Conservation (phyloP, 2,113 vertebrate genomes). For the Chiloscyllium plagiosum region DNA sequence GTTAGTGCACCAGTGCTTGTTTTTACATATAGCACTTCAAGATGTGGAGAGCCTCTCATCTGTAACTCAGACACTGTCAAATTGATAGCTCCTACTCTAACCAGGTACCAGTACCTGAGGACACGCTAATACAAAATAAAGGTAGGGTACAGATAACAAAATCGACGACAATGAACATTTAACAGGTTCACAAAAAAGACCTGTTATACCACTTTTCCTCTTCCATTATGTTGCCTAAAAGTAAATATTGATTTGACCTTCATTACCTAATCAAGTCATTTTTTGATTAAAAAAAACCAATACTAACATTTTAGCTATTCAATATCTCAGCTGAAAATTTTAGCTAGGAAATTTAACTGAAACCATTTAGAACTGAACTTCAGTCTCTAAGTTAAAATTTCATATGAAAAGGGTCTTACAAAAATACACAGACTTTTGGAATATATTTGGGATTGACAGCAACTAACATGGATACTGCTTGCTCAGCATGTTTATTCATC, state of each 20-base stretch:
- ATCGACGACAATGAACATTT: background rate
- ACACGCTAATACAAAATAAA: background rate
- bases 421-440: constrained; percentile 17
- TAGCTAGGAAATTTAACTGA: constrained; percentile 1
- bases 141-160: background rate
- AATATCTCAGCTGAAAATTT: background rate
- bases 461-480: constrained; percentile 59
- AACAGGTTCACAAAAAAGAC: background rate
- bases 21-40: background rate
- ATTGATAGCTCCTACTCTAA: background rate
- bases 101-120: background rate
- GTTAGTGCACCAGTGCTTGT: background rate
- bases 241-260: constrained; percentile 21
- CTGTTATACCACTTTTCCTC: background rate
- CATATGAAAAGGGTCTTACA: constrained; percentile 22
- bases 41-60: background rate
- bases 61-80: background rate
- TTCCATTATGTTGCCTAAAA: background rate
- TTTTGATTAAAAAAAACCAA: background rate
- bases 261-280: background rate
- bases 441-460: constrained; percentile 53
- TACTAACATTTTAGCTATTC: background rate
- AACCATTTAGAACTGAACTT: constrained; percentile 13
- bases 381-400: constrained; percentile 13
- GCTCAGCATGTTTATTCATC: constrained; percentile 53